Conservation (phyloP, 1,140 invertebrate genomes). For the Drosophila kanapiae region DNA sequence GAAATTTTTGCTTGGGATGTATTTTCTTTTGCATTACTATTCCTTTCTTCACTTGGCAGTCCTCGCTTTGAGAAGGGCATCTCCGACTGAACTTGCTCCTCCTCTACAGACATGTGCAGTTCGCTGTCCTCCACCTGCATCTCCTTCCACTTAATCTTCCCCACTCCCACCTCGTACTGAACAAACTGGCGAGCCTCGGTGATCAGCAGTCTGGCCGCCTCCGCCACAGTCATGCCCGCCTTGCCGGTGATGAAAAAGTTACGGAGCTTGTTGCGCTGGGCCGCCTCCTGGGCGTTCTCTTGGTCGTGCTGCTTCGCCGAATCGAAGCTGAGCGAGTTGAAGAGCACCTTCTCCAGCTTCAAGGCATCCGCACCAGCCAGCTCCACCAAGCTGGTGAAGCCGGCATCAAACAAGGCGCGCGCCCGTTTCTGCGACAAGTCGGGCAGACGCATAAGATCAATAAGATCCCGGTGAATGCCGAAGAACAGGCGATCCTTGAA, state of each 20-base stretch:
- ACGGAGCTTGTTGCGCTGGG: slow-evolving; percentile 89
- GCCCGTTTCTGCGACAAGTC: slow-evolving; percentile 94
- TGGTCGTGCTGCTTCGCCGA: slow-evolving; percentile 91
- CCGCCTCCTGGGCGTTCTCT: slow-evolving; percentile 89
- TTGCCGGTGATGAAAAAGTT: slow-evolving; percentile 94
- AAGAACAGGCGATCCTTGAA: slow-evolving; percentile 98
- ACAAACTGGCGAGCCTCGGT: slow-evolving; percentile 91
- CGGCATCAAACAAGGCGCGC: slow-evolving; percentile 93
- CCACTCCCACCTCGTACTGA: slow-evolving; percentile 88
- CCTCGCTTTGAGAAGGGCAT: slow-evolving; percentile 25
- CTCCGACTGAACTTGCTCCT: slow-evolving; percentile 5
- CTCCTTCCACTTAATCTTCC: slow-evolving; percentile 87
- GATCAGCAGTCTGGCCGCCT: slow-evolving; percentile 93
- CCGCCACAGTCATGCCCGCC: slow-evolving; percentile 91
- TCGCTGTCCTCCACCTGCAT: slow-evolving; percentile 5
- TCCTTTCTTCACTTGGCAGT: neutral
- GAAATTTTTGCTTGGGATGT: slow-evolving; percentile 5
- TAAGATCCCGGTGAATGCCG: slow-evolving; percentile 96
- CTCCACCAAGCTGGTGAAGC: slow-evolving; percentile 91
- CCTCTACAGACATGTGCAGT: slow-evolving; percentile 55
- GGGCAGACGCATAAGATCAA: slow-evolving; percentile 95
- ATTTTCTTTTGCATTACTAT: neutral
- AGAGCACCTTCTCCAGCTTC: slow-evolving; percentile 91
- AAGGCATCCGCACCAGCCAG: slow-evolving; percentile 91
- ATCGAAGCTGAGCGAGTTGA: slow-evolving; percentile 93